A percentile compares a stretch with the other conserved stretches of the same genome.
Conservation (phyloP, 2,888 invertebrate species). For the Maniola hyperantus region DNA sequence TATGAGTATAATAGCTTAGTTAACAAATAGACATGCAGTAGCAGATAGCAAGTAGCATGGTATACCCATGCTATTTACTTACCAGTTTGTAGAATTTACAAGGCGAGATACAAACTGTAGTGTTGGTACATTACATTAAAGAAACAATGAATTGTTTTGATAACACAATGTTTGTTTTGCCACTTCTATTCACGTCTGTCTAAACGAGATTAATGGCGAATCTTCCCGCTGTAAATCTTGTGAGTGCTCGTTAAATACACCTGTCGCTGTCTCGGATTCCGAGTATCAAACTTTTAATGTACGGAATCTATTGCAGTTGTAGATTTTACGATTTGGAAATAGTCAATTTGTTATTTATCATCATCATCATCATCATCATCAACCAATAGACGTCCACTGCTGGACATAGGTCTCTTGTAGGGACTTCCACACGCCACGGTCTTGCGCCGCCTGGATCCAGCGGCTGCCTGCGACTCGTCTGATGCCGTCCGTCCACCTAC, state of each 20-base stretch:
- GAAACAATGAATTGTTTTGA: constrained; percentile 50
- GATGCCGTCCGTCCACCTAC: too few relatives aligned
- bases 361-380: too few relatives aligned
- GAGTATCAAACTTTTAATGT: constrained; percentile 67
- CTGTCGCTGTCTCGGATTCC: constrained; percentile 71
- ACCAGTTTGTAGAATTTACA: constrained; percentile 14
- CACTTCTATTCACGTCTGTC: constrained; percentile 67
- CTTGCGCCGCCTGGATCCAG: too few relatives aligned
- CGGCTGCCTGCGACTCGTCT: too few relatives aligned
- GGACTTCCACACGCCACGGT: too few relatives aligned
- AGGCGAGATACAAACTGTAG: constrained; percentile 16
- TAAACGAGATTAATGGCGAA: constrained; percentile 77
- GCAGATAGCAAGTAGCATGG: too few relatives aligned
- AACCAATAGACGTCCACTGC: too few relatives aligned
- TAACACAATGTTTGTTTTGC: constrained; percentile 66
- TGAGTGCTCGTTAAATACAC: constrained; percentile 76
- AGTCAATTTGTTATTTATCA: constrained; percentile 1
- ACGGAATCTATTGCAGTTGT: constrained; percentile 44
- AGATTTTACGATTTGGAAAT: constrained; percentile 5
- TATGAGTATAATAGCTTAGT: too few relatives aligned
- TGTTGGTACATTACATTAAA: constrained; percentile 32
- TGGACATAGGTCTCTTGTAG: too few relatives aligned
- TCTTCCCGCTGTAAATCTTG: constrained; percentile 73
- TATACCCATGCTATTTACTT: too few relatives aligned
- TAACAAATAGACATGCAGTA: too few relatives aligned